Evolutionary conservation across 2,888 invertebrate genomes (phyloP).

Genomic region (Leucophenga montana): DNA sequence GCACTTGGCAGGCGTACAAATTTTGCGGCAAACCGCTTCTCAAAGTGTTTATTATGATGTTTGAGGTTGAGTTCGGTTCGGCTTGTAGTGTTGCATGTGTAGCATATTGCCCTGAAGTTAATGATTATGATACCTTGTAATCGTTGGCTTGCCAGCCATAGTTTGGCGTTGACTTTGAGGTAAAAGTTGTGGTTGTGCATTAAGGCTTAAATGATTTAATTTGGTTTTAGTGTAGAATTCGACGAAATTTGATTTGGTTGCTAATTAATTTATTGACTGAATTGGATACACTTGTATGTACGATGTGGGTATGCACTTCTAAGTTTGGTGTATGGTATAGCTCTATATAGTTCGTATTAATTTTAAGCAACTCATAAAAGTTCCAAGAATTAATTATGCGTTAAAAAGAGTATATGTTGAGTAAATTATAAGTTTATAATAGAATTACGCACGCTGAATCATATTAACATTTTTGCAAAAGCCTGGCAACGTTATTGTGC

Average conservation of each 20-base stretch:
- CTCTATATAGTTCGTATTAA: no score
- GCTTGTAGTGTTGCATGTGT: background rate
- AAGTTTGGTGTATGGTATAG: background rate
- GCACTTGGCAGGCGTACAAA: slow-evolving; percentile 19
- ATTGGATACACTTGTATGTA: no score
- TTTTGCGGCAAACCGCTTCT: slow-evolving; percentile 25
- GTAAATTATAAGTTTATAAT: no score
- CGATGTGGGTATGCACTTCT: background rate
- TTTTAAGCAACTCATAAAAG: no score
- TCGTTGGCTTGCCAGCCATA: background rate
- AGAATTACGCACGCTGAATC: no score
- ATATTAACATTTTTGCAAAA: no score
- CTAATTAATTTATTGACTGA: slow-evolving; percentile 10
- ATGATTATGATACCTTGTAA: background rate
- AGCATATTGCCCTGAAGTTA: background rate
- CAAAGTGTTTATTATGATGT: slow-evolving; percentile 19
- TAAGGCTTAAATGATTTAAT: slow-evolving; percentile 16
- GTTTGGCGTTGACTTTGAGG: slow-evolving; percentile 8
- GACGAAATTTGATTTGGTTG: background rate
- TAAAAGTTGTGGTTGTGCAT: background rate
- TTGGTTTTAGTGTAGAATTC: background rate
- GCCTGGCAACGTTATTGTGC: no score
- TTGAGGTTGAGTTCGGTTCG: background rate
- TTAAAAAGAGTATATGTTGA: no score
- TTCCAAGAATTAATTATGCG: no score